Base-by-base conservation (phyloP, 2,797 vertebrate species). In the Aselliscus stoliczkanus region DNA sequence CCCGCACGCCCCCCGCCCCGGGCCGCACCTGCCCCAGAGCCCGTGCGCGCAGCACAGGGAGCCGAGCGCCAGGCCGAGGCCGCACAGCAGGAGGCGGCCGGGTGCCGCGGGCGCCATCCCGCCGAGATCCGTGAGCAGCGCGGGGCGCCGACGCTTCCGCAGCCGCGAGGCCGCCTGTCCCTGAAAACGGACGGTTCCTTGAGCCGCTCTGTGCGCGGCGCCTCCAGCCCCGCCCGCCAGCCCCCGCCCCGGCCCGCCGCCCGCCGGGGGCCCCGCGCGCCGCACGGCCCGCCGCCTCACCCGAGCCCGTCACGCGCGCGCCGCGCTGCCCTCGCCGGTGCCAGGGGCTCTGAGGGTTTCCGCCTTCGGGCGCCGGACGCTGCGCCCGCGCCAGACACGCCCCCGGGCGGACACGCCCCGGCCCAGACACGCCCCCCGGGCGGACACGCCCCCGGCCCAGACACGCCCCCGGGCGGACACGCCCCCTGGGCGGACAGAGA, bases 281-380 rank as follows among this genome's bases (percentile, higher is more conserved):
- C 23, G 47, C 7, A 23, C 15, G 15, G 9, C 70, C 44, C 21
- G n/a, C 64, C 31, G 73, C 54, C 75, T 44, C 65, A 34, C 83
- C 83, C 2, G 29, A 18, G 34, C 2, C n/a, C 3, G 42, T 75
- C 39, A 12, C 27, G 42, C 54, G 2, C n/a, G 7, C n/a, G 39
- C 11, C 1, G 4, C 20, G 25, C n/a, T 0, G 52, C 0, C 13
- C 4, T 0, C 0, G 14, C 17, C 5, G 10, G 37, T 0, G 18
- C 18, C 23, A 18, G 20, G 52, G 31, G 34, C 21, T 14, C 54
- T 2, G 14, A 7, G 17, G 13, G 23, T n/a, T 60, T 70, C 91
- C 73, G 64, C 44, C 52, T 54, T 18, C 8, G 17, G 72, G 29
- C n/a, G 7, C 44, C 44, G 2, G 29, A 75, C 44, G 11, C 42